Base-by-base conservation (phyloP, 35 echinoderm and acorn worm species). In the Nesometra sesokonis region DNA sequence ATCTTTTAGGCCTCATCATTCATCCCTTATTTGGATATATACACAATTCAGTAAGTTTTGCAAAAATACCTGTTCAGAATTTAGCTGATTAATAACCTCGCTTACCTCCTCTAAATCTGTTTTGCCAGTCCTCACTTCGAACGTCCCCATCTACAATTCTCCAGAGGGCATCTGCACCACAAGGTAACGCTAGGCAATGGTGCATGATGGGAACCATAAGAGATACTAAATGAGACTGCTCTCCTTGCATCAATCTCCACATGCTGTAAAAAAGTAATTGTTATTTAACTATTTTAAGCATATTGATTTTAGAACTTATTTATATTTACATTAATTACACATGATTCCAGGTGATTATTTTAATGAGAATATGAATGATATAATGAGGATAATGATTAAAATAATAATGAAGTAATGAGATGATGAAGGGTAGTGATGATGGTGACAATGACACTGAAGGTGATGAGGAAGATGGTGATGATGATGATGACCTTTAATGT, bases 161-260 rank as follows among this genome's bases (percentile, higher is more conserved):
- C 96, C 95, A 99, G 84, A 99, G 88, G 35, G 91, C 93, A 40
- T 99, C 96, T 0, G 92, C 88, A 19, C 92, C 96, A 36, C 52
- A 79, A 27, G 93, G 87, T 82, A 99, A 82, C 5, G 96, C 93
- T 77, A 93, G 78, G 43, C 96, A 92, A 78, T 99, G 96, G 0
- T 94, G 90, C 30, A 89, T 87, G 17, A 99, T 79, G 37, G 96
- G 96, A 0, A 99, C 93, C 77, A 99, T 32, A 27, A 99, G 78
- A 84, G 94, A 90, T 21, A 83, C 91, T 32, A 99, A 90, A 57
- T 91, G 86, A 46, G 92, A 94, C 5, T 94, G 29, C 30, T 99
- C 93, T 86, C 92, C 90, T 52, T 89, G 82, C 67, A 99, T 85
- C 11, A 99, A 83, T 47, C 91, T 99, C 96, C 92, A 99, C 78